A percentile compares a stretch with the other conserved stretches of the same genome.
Evolutionary conservation across 2,113 vertebrate species (phyloP).

Genomic region (Aspiorhynchus laticeps): DNA sequence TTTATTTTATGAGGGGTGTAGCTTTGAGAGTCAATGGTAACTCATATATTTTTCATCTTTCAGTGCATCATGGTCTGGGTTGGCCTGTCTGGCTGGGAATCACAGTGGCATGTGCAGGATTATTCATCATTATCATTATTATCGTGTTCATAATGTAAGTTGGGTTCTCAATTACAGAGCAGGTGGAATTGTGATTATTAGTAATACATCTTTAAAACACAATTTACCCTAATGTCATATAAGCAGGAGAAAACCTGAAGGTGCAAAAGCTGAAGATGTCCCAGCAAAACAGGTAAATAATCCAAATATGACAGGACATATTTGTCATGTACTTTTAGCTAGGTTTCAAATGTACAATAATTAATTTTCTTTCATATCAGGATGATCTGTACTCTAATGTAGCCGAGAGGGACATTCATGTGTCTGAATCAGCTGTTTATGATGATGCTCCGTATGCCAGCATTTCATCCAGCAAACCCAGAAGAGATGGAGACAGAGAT

Average conservation of each 20-base stretch:
- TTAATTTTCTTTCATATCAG: neutral
- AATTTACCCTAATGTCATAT: neutral
- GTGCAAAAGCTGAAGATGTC: neutral
- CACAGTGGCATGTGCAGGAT: neutral
- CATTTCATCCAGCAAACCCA: neutral
- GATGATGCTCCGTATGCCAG: neutral
- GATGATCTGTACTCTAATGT: neutral
- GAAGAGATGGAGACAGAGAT: neutral
- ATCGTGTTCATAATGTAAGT: conserved; percentile 6
- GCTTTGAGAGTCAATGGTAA: neutral
- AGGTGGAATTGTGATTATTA: neutral
- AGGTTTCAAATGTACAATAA: neutral
- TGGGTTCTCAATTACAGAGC: neutral
- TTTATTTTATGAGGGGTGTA: neutral
- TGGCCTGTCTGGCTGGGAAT: neutral
- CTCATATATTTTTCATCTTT: neutral
- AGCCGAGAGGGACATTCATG: no score
- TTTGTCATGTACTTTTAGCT: neutral
- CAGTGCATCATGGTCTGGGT: neutral
- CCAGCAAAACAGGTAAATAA: neutral
- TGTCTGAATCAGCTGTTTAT: neutral
- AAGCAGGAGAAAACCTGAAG: conserved; percentile 6
- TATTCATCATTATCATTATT: neutral
- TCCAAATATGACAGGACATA: neutral
- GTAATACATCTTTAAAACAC: neutral